Evolutionary conservation across 2,888 invertebrate species (phyloP), one percentile per base, ranked within the genome.

Genomic region (Acanthococcus lagerstroemiae): DNA sequence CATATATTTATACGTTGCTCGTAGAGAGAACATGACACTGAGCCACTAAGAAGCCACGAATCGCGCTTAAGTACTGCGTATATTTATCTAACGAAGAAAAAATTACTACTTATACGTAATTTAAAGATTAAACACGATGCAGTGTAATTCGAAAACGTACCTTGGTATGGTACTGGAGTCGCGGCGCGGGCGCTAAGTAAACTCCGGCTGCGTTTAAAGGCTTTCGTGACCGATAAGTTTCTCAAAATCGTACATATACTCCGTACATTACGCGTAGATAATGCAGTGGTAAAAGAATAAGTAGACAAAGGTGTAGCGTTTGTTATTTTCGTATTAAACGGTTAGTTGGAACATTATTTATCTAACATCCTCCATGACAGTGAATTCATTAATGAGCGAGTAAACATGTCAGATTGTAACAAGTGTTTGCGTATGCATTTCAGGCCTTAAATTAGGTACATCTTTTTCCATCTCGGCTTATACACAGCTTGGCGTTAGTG

Each of bases 351-450:
- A 55, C 55, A 30, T 55, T 55, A 63, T 63, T 63, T 63, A 63
- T 63, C 52, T 44, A 63, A 54, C 52, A 30, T 30, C 27, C 22
- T 63, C 26, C 63, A 63, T 63, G 63, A 50, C 63, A 30, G 50
- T 63, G 63, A 63, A 63, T 63, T 63, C 63, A 63, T 63, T 63
- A 63, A 63, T 63, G 50, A 61, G 50, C 63, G 63, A 63, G 54
- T 54, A 63, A 54, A 63, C 54, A 55, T 17, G 55, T 55, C 55
- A 55, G 27, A 55, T 15, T 7, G 27, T 25, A 26, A 55, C 25
- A 24, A 54, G 54, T 54, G 54, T 24, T 21, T 54, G 54, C 24
- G 54, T 54, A 54, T 25, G 55, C 26, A 26, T 55, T 25, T 25
- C 21, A 52, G 37, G 12, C 37, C n/a, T 37, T 37, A 37, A 37